These are phyloP conservation scores for Napeogenes inachia DNA, from an alignment of 2,888 invertebrate species.

Conservation along the genomic window DNA sequence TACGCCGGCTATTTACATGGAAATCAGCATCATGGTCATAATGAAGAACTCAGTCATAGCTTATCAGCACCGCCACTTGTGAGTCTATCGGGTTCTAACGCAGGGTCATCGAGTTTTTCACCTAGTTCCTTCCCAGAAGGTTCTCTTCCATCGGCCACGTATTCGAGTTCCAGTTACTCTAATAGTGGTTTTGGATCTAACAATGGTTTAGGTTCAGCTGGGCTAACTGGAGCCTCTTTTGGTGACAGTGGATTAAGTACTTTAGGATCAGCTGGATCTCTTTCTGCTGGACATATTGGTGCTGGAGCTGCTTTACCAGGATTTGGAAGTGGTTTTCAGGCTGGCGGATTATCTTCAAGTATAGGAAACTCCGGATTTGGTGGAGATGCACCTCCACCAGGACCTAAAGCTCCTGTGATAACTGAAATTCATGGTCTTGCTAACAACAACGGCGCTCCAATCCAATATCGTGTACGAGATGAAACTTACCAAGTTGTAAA, in stretches of 20 bases:
- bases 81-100: constrained; percentile 33
- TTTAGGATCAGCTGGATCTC: constrained; percentile 18
- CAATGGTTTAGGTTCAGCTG: constrained; percentile 27
- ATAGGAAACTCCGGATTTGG: constrained; percentile 21
- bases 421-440: constrained; percentile 64
- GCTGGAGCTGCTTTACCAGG: constrained; percentile 27
- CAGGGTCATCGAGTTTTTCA: constrained; percentile 53
- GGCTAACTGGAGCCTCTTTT: constrained; percentile 28
- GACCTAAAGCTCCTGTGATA: constrained; percentile 61
- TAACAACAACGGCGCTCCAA: constrained; percentile 62
- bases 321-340: constrained; percentile 7
- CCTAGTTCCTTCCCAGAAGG: constrained; percentile 67
- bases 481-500: constrained; percentile 63
- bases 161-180: constrained; percentile 42
- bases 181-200: constrained; percentile 29
- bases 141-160: constrained; percentile 64
- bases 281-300: constrained; percentile 21
- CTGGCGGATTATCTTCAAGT: constrained; percentile 5
- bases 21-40: constrained; percentile 32
- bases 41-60: constrained; percentile 22
- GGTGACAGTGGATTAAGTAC: constrained; percentile 18
- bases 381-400: constrained; percentile 49
- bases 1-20: constrained; percentile 54
- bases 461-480: constrained; percentile 60
- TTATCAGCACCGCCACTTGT: constrained; percentile 23